phyloP scores from a whole-genome alignment of 2,888 invertebrate genomes.

The Aproaerema taeniolella region DNA sequence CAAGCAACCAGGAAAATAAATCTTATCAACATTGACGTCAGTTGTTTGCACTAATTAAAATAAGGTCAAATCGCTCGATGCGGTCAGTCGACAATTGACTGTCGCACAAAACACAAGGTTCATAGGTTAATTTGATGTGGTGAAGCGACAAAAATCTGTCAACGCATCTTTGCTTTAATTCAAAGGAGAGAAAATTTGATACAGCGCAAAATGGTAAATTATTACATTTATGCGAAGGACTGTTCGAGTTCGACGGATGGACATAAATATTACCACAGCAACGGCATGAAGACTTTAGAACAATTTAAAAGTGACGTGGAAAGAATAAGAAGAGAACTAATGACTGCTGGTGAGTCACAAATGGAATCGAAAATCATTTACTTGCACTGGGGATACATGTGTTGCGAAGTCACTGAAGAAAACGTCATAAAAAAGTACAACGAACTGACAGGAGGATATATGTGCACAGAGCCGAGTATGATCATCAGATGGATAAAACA shows the following conservation, averaged over 20 bases:
- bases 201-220: constrained; percentile 24
- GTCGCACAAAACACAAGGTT: too few relatives aligned
- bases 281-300: constrained; percentile 25
- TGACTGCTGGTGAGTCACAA: constrained; percentile 13
- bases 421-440: constrained; percentile 15
- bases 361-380: constrained; percentile 28
- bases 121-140: too few relatives aligned
- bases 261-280: constrained; percentile 23
- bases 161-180: too few relatives aligned
- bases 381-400: constrained; percentile 30
- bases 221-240: constrained; percentile 29
- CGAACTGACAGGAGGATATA: not conserved
- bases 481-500: constrained; percentile 14
- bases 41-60: too few relatives aligned
- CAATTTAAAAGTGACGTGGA: constrained; percentile 27
- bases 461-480: constrained; percentile 20
- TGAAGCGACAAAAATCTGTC: too few relatives aligned
- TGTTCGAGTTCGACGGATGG: constrained; percentile 25
- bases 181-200: too few relatives aligned
- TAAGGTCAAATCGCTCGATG: too few relatives aligned
- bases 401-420: constrained; percentile 27
- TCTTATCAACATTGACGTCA: too few relatives aligned
- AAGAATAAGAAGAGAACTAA: constrained; percentile 21
- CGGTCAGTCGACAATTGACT: too few relatives aligned
- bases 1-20: too few relatives aligned